phyloP scores from a whole-genome alignment of 2,797 vertebrate genomes.

The Amblyopsis hoosieri region DNA sequence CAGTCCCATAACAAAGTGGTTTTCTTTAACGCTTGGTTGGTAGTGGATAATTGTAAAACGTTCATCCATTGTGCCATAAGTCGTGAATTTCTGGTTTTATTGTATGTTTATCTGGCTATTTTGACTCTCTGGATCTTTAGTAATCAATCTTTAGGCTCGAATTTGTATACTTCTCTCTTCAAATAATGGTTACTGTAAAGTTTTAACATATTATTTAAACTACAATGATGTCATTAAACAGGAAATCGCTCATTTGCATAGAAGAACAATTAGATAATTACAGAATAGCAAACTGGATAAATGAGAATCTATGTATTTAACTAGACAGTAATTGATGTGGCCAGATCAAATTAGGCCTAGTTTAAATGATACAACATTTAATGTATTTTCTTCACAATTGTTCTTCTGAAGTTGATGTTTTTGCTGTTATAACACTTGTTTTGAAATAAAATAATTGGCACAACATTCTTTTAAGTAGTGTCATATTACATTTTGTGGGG shows the following conservation, averaged over 20 bases:
- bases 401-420: constrained; percentile 8
- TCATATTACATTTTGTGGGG: constrained; percentile 52
- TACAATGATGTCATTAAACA: neutral
- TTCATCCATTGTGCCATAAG: constrained; percentile 3
- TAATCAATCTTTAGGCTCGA: neutral
- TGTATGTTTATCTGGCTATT: constrained; percentile 32
- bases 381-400: neutral
- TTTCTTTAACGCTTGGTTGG: too few species aligned
- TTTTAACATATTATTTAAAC: neutral
- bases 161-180: too few species aligned
- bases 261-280: neutral
- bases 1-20: neutral
- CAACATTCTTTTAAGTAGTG: constrained; percentile 34
- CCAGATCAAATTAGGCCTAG: neutral
- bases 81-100: constrained; percentile 20
- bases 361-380: neutral
- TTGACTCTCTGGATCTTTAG: constrained; percentile 11
- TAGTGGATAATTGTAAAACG: constrained; percentile 6
- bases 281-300: neutral
- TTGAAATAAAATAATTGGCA: constrained; percentile 54
- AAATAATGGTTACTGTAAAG: neutral
- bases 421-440: constrained; percentile 26
- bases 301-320: too few species aligned
- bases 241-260: neutral
- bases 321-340: too few species aligned